Conservation (phyloP, 2,888 invertebrate species). For the Limnephilus lunatus region DNA sequence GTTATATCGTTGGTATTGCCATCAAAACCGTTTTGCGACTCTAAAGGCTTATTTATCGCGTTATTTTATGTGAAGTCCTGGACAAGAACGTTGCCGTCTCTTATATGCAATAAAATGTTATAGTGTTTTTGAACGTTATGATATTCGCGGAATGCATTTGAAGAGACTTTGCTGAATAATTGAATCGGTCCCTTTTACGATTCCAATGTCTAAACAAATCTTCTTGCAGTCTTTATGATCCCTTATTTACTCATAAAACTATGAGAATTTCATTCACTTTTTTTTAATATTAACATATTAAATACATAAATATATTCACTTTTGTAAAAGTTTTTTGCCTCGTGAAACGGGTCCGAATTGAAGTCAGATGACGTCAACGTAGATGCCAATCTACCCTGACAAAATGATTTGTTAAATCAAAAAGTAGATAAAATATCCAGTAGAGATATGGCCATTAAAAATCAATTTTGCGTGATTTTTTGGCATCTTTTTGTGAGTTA, state of each 20-base stretch:
- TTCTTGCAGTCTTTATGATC: neutral
- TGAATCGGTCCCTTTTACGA: neutral
- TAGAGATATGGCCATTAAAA: no score
- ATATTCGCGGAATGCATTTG: conserved; percentile 16
- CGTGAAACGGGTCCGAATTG: neutral
- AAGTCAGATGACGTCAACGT: no score
- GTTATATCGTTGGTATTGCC: conserved; percentile 16
- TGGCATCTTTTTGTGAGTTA: no score
- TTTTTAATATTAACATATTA: no score
- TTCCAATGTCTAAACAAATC: neutral
- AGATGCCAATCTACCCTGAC: no score
- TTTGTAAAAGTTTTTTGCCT: neutral
- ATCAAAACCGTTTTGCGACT: conserved; percentile 40
- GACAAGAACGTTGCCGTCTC: conserved; percentile 2
- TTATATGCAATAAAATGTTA: conserved; percentile 31
- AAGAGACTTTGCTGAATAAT: neutral
- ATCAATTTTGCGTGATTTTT: no score
- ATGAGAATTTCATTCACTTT: neutral
- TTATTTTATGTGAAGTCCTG: conserved; percentile 23
- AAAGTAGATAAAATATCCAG: no score
- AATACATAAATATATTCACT: neutral
- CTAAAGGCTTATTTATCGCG: conserved; percentile 26
- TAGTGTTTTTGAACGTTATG: conserved; percentile 9
- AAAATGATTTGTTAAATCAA: no score
- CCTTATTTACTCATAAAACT: neutral